Evolutionary conservation across 1,140 invertebrate species (phyloP), one percentile per base, ranked within the genome.

Genomic region (Oppia nitens): DNA sequence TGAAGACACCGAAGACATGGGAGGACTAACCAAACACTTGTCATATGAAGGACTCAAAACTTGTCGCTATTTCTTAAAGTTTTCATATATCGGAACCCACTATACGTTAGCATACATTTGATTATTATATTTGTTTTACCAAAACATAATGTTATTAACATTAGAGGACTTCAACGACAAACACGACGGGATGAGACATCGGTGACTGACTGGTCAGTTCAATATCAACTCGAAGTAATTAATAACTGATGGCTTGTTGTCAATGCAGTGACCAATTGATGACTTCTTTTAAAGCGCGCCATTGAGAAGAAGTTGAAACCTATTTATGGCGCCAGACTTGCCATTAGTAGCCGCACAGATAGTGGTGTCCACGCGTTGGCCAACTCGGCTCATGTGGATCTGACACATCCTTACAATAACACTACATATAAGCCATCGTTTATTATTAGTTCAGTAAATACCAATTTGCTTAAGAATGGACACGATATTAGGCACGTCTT

Each of bases 351-450:
- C 28, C 55, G 64, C 50, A 65, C 64, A 12, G 63, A 65, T 32
- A 60, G 57, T 53, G 64, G 64, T 26, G 64, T 65, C 23, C 64
- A 65, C 59, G 64, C 64, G 21, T 32, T 62, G 25, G 48, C 49
- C 51, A 65, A 65, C 60, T 47, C 63, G 20, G 53, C 52, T 45
- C 64, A 65, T 61, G 63, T 63, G 20, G 64, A 65, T 53, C 25
- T 65, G 29, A 54, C 60, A 23, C 63, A 65, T 58, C 55, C 11
- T 17, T 54, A 29, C 4, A 14, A 26, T n/a, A 50, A 26, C 40
- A 55, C 60, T 55, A 25, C 60, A 23, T 65, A 52, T 52, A 29
- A 55, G 26, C 61, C 62, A 47, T 40, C 59, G 28, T 21, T 26
- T 17, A 58, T 65, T 17, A 60, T 12, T 12, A 25, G 6, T 4